Percentiles rank a stretch among this genome's conserved stretches.
Evolutionary conservation across 2,888 invertebrate genomes (phyloP).

Genomic region (Dione vanillae): DNA sequence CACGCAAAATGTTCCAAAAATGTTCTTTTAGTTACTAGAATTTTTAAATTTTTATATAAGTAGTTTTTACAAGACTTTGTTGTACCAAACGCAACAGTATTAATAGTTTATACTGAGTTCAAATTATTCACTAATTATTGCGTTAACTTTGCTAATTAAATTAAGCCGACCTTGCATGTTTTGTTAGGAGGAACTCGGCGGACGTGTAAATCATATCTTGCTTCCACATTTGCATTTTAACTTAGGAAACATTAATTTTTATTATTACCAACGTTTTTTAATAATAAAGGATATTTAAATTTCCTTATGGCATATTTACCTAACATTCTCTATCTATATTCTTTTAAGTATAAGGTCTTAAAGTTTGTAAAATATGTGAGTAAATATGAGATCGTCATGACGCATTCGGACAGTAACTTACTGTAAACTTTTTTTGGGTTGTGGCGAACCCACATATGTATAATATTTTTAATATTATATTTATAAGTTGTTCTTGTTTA

Average conservation of each 20-base stretch:
- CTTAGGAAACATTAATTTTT: constrained; percentile 13
- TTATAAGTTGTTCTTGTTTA: no score
- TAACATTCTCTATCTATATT: background rate
- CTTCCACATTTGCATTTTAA: constrained; percentile 14
- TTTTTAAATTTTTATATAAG: no score
- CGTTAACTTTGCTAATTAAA: constrained; percentile 30
- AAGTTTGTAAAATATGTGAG: background rate
- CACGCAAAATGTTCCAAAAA: no score
- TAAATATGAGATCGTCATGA: background rate
- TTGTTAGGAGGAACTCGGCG: constrained; percentile 15
- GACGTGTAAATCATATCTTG: constrained; percentile 28
- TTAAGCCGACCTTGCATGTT: constrained; percentile 32
- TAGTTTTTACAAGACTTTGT: no score
- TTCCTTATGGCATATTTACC: background rate
- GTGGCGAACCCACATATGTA: no score
- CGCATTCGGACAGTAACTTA: no score
- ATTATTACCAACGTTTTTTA: constrained; percentile 16
- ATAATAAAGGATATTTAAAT: background rate
- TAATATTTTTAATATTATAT: no score
- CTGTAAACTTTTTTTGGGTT: no score
- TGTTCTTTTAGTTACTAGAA: no score
- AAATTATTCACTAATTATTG: constrained; percentile 26
- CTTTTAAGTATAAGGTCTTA: background rate
- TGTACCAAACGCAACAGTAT: no score
- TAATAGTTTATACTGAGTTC: background rate